phyloP scores from a whole-genome alignment of 2,113 vertebrate genomes.

The Panthera uncia region DNA sequence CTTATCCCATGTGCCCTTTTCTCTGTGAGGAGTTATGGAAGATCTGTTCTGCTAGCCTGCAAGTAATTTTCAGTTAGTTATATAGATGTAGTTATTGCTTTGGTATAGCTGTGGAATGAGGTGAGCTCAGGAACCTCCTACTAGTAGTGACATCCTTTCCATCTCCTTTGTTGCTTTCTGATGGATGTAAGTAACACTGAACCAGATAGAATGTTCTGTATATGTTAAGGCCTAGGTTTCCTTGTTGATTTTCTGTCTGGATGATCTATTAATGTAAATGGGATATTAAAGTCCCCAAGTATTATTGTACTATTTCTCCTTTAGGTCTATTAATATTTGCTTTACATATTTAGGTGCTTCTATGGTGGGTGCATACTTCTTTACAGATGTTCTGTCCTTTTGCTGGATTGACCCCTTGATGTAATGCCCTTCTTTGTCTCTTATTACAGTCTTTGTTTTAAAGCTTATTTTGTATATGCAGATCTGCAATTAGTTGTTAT shows the following conservation, averaged over 20 bases:
- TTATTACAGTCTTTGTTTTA: neutral
- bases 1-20: neutral
- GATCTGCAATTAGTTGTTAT: neutral
- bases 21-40: neutral
- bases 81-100: neutral
- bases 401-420: neutral
- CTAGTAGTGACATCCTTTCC: neutral
- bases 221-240: neutral
- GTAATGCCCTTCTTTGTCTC: neutral
- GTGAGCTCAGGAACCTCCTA: neutral
- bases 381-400: neutral
- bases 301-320: neutral
- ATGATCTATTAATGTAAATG: neutral
- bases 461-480: neutral
- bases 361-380: neutral
- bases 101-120: neutral
- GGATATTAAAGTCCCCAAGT: neutral
- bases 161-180: neutral
- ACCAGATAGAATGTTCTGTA: neutral
- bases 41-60: neutral
- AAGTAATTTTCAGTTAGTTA: neutral
- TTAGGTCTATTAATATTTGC: neutral
- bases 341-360: neutral
- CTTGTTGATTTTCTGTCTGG: neutral
- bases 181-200: neutral